Percentiles rank a stretch among this genome's conserved stretches.
phyloP scores from a whole-genome alignment of 1,140 invertebrate species.

The Drosophila mayri region DNA sequence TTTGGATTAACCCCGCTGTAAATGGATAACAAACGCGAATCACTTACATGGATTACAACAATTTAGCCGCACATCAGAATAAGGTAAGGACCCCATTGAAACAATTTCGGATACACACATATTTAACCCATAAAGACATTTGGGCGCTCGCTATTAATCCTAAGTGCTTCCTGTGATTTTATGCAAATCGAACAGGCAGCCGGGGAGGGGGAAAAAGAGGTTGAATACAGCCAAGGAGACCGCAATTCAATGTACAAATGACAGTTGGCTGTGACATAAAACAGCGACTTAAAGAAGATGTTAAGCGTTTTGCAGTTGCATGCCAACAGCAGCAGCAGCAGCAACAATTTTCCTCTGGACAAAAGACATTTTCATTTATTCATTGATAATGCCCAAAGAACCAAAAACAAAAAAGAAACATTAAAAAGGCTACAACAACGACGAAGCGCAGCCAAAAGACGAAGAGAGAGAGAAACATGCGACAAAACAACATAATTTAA shows the following conservation, averaged over 20 bases:
- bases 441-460: slow-evolving; percentile 56
- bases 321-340: slow-evolving; percentile 50
- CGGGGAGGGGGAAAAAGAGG: slow-evolving; percentile 1
- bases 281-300: slow-evolving; percentile 77
- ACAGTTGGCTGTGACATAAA: slow-evolving; percentile 82
- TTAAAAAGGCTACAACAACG: slow-evolving; percentile 35
- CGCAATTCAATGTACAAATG: slow-evolving; percentile 79
- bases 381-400: slow-evolving; percentile 75
- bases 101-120: slow-evolving; percentile 34
- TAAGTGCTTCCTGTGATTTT: slow-evolving; percentile 83
- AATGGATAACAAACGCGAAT: slow-evolving; percentile 40
- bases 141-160: slow-evolving; percentile 71
- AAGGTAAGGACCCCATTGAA: slow-evolving; percentile 56
- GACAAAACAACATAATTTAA: slow-evolving; percentile 85
- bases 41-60: slow-evolving; percentile 56
- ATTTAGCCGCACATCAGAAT: slow-evolving; percentile 29
- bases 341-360: slow-evolving; percentile 61
- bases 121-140: slow-evolving; percentile 48
- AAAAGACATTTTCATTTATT: slow-evolving; percentile 82
- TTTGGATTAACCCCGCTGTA: slow-evolving; percentile 41
- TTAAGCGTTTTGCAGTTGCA: slow-evolving; percentile 65
- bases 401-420: slow-evolving; percentile 16
- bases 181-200: slow-evolving; percentile 74
- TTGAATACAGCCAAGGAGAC: slow-evolving; percentile 7
- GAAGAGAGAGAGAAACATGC: slow-evolving; percentile 73